Percentiles rank a stretch among this genome's conserved stretches.
These are phyloP conservation scores for Columba guinea DNA, from an alignment of 2,797 vertebrate species.

Conservation along the genomic window DNA sequence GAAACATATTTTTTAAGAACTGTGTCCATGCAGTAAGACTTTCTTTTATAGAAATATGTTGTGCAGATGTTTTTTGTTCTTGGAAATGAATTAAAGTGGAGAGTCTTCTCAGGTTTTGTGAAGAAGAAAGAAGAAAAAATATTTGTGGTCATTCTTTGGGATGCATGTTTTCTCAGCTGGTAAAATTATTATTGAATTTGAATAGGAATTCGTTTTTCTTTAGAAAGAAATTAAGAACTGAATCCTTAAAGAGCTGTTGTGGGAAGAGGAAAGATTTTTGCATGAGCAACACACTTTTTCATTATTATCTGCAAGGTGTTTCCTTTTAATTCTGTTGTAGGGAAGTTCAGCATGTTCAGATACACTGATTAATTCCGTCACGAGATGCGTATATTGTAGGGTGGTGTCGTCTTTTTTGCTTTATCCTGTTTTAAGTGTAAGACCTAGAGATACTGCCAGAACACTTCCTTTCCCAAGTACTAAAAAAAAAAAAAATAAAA, in stretches of 20 bases:
- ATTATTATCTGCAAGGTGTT: slow-evolving; percentile 79
- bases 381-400: slow-evolving; percentile 28
- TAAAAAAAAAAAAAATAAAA: not conserved
- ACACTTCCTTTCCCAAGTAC: slow-evolving; percentile 67
- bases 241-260: slow-evolving; percentile 36
- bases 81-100: not conserved
- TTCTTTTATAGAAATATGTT: not conserved
- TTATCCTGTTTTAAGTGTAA: slow-evolving; percentile 66
- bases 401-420: slow-evolving; percentile 61
- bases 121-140: not conserved
- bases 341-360: slow-evolving; percentile 75
- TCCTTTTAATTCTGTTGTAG: slow-evolving; percentile 78
- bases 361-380: slow-evolving; percentile 71
- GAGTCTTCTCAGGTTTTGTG: not conserved
- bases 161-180: not conserved
- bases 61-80: not conserved
- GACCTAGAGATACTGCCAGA: slow-evolving; percentile 52
- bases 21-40: not conserved
- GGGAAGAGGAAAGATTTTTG: slow-evolving; percentile 70
- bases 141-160: not conserved
- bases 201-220: not conserved
- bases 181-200: not conserved
- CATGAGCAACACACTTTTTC: slow-evolving; percentile 49
- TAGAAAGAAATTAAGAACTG: not conserved
- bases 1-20: not conserved